Evolutionary conservation across 2,113 vertebrate species (phyloP), one percentile per base, ranked within the genome.

Genomic region (Perccottus glenii): DNA sequence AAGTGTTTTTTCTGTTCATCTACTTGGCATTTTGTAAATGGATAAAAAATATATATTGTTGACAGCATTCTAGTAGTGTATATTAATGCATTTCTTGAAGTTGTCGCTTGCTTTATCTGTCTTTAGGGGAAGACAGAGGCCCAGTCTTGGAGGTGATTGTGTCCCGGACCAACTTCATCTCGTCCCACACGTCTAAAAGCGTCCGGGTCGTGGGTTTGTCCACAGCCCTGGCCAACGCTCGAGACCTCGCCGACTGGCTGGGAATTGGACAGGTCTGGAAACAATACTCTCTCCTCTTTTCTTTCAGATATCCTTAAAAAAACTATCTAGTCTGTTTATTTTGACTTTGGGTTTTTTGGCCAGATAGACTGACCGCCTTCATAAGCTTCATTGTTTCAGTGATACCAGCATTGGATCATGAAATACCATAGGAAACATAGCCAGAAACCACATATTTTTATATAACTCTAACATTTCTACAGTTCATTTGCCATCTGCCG

Each of bases 131-230:
- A 65, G 98, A 99, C 85, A 93, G 98, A 90, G 97, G 98, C 56
- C 98, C 98, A 0, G 97, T 99, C 53, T 83, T 99, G 67, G 98
- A 99, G 85, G 98, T 99, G 61, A 98, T 99, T 40, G 98, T 99
- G 52, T 99, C 97, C 81, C 94, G 98, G 81, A 98, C 98, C 40
- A 99, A 98, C 90, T 99, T 99, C 77, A 99, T 99, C 89, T 99
- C 98, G 2, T 99, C 97, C 7, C 97, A 99, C 87, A 99, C 98
- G 2, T 94, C 95, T 42, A 96, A 92, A 56, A 82, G 87, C 10
- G 95, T 99, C 51, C 91, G 97, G 64, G 92, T 99, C n/a, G 96
- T 99, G 52, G 98, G 98, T 44, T 92, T 99, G 8, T 99, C 98
- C 73, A 99, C 98, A 2, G 98, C 98, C 11, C 91, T 99, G 81